A percentile compares a stretch with the other conserved stretches of the same genome.
Conservation (phyloP, 53 echinoderm and acorn worm genomes). For the Apostichopus leukothele region DNA sequence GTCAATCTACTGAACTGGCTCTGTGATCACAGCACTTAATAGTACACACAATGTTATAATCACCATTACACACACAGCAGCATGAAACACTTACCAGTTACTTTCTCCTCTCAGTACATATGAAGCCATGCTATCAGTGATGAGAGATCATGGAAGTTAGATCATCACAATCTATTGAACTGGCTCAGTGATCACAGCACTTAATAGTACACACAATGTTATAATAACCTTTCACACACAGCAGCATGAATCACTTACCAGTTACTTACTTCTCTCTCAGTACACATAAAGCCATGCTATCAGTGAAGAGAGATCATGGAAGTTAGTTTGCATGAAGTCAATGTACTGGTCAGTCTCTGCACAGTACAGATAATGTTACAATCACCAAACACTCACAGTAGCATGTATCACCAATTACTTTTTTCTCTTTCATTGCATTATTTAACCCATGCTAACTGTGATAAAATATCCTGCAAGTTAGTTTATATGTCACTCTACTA, state of each 20-base stretch:
- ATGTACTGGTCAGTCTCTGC: too few species aligned
- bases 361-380: too few species aligned
- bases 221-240: too few species aligned
- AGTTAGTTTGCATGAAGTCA: background rate
- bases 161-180: conserved; percentile 79
- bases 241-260: conserved; percentile 45
- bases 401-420: conserved; percentile 34
- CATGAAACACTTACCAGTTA: conserved; percentile 50
- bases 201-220: too few species aligned
- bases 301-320: conserved; percentile 65
- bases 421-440: too few species aligned
- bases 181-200: conserved; percentile 50
- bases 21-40: conserved; percentile 87
- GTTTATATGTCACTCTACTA: too few species aligned
- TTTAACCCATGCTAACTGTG: too few species aligned
- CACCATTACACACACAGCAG: too few species aligned
- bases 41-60: conserved; percentile 52
- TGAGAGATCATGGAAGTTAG: conserved; percentile 76
- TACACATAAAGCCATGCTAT: conserved; percentile 89
- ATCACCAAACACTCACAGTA: too few species aligned
- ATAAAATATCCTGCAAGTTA: too few species aligned
- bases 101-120: conserved; percentile 79
- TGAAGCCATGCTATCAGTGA: conserved; percentile 89
- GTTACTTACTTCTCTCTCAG: conserved; percentile 79
- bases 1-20: conserved; percentile 91